Conservation (phyloP, 2,888 invertebrate species). For the Limnephilus lunatus region DNA sequence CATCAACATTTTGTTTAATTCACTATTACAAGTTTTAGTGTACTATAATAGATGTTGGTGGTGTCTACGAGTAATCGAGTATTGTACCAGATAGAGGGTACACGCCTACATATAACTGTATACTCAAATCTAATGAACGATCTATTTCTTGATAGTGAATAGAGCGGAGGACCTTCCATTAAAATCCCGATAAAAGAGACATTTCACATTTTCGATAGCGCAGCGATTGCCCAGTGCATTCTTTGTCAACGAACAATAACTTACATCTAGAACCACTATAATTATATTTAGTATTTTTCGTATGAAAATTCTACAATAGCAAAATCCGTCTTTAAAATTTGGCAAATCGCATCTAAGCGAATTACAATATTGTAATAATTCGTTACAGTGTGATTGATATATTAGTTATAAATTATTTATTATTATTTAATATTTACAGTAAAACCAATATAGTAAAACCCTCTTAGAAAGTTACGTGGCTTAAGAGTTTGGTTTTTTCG, state of each 20-base stretch:
- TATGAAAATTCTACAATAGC: neutral
- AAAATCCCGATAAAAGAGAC: neutral
- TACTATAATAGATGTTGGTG: no score
- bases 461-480: no score
- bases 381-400: neutral
- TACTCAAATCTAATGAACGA: no score
- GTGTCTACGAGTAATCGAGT: no score
- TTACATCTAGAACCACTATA: neutral
- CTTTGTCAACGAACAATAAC: neutral
- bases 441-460: neutral
- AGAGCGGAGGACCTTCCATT: no score
- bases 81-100: no score
- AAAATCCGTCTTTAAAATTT: conserved; percentile 25
- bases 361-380: neutral
- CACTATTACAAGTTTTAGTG: no score
- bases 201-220: no score
- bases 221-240: neutral
- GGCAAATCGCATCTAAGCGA: neutral
- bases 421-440: neutral
- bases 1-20: no score
- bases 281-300: neutral
- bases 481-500: no score
- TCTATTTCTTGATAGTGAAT: no score
- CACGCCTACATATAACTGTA: no score
- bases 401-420: neutral